phyloP scores from a whole-genome alignment of 1,140 invertebrate species.

The Cherax quadricarinatus region DNA sequence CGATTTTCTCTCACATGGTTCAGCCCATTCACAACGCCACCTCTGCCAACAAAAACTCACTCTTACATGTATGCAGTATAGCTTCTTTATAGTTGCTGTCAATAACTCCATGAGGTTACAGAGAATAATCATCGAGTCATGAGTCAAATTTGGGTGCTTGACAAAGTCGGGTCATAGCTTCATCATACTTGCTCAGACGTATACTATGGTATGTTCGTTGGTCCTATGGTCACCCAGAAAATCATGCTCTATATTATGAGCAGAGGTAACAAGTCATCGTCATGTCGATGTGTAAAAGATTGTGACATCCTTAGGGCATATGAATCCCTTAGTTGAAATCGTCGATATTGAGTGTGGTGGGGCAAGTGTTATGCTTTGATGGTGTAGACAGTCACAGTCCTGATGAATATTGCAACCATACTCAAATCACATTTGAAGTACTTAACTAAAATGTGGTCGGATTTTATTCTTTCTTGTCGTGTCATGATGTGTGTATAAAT shows the following conservation, averaged over 20 bases:
- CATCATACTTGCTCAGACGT: not conserved
- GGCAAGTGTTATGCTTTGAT: not conserved
- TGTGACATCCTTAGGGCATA: too few species aligned
- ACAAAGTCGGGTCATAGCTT: not conserved
- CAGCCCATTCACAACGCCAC: constrained; percentile 92
- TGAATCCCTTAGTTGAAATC: too few species aligned
- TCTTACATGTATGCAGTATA: constrained; percentile 74
- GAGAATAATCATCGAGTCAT: not conserved
- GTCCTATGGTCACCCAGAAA: not conserved
- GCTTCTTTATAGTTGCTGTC: constrained; percentile 23
- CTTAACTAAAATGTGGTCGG: not conserved
- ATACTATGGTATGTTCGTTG: not conserved
- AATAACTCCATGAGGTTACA: not conserved
- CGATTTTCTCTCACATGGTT: constrained; percentile 95
- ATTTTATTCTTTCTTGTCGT: not conserved
- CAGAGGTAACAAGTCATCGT: not conserved
- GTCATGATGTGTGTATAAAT: not conserved
- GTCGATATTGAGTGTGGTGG: too few species aligned
- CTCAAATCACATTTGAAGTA: not conserved
- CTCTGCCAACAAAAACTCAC: constrained; percentile 75
- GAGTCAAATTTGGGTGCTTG: not conserved
- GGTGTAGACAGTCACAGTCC: not conserved
- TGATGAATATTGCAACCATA: not conserved
- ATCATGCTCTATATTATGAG: not conserved
- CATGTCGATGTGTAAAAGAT: too few species aligned